Conservation (phyloP, 1,140 invertebrate genomes). For the Drosophila punjabiensis region DNA sequence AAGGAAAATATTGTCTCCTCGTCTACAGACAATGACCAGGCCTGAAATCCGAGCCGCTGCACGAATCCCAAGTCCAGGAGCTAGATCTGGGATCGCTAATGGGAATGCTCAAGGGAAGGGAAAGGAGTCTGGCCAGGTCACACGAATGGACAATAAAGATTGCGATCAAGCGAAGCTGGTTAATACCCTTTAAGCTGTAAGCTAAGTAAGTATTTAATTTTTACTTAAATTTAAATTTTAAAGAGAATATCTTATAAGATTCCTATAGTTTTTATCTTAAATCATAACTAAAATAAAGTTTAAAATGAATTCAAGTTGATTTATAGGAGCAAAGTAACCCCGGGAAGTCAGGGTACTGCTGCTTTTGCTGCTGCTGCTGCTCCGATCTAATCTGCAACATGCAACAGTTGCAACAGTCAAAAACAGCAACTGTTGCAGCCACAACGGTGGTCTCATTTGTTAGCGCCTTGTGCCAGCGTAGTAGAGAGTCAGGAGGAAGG, state of each 20-base stretch:
- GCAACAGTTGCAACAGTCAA: constrained; percentile 47
- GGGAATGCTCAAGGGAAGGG: not conserved
- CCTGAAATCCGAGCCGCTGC: constrained; percentile 64
- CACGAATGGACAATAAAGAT: constrained; percentile 32
- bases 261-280: not conserved
- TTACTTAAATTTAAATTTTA: not conserved
- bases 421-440: constrained; percentile 16
- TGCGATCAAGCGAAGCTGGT: not conserved
- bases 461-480: constrained; percentile 17
- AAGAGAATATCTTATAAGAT: not conserved
- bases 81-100: constrained; percentile 9
- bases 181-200: constrained; percentile 7
- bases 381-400: constrained; percentile 65
- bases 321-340: not conserved
- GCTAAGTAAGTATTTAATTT: not conserved
- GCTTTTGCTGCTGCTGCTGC: not conserved
- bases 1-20: constrained; percentile 58
- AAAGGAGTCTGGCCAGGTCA: not conserved
- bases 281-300: no score
- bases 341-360: not conserved
- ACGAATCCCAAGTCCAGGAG: constrained; percentile 43
- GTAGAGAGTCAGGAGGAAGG: not conserved
- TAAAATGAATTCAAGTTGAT: not conserved
- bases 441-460: constrained; percentile 73
- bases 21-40: constrained; percentile 17